Base-by-base conservation (phyloP, 1,140 invertebrate genomes). In the Asbolus verrucosus region DNA sequence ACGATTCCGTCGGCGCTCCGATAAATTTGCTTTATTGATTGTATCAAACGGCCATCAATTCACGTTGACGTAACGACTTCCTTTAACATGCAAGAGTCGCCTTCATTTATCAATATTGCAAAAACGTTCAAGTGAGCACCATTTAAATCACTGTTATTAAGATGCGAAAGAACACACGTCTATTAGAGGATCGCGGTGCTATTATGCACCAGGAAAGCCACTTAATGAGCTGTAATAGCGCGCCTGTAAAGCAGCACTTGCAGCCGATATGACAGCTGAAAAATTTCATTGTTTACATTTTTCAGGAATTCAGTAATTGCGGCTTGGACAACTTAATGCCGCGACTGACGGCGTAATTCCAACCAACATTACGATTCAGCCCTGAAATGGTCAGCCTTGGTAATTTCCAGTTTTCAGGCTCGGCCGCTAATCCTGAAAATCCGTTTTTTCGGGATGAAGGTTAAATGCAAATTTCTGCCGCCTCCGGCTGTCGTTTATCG, bases 111-210 rank as follows among this genome's bases (percentile, higher is more conserved):
- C 46, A n/a, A 9, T 54, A 54, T 54, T 54, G 24, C 13, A 27
- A 54, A 54, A 54, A 54, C n/a, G 27, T 54, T 3, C 4, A 54
- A 27, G n/a, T n/a, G 19, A 21, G 46, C 13, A 21, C 19, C 46
- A 21, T 54, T 54, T 54, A 54, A 54, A 54, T 54, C 46, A 54
- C 46, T 11, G 13, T 54, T 54, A 54, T 54, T 54, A 54, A 54
- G 46, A 54, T 54, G 21, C 46, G n/a, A n/a, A n/a, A n/a, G n/a
- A n/a, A n/a, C n/a, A 54, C 33, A 36, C n/a, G 33, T 36, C 33
- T 36, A 8, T 2, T 54, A 11, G 46, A 13, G 21, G 11, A n/a
- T 1, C 19, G 4, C 6, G 1, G n/a, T n/a, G n/a, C n/a, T 50
- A 50, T 36, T 36, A 36, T 36, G 33, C 9, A 18, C 5, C n/a